These are phyloP conservation scores for Catajapyx aquilonaris DNA, from an alignment of 1,140 invertebrate species.

Conservation along the genomic window DNA sequence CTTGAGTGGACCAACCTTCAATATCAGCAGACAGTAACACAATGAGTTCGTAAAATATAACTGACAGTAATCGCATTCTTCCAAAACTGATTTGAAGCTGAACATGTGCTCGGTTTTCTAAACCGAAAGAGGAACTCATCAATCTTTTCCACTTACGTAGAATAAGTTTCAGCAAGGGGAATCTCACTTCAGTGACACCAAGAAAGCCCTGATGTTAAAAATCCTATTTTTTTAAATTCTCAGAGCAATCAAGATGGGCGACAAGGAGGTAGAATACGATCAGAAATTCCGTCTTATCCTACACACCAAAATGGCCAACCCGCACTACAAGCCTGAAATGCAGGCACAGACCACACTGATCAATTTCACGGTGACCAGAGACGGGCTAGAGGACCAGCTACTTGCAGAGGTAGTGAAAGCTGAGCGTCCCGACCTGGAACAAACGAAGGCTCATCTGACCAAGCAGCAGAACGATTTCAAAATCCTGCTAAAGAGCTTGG, in stretches of 20 bases:
- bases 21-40: no score
- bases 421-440: constrained; percentile 86
- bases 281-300: constrained; percentile 65
- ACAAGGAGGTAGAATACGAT: constrained; percentile 92
- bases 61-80: no score
- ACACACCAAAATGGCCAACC: constrained; percentile 91
- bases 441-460: constrained; percentile 75
- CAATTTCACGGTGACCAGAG: constrained; percentile 93
- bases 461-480: constrained; percentile 95
- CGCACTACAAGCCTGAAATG: constrained; percentile 96
- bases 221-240: constrained; percentile 21
- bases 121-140: no score
- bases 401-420: constrained; percentile 91
- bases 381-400: constrained; percentile 91
- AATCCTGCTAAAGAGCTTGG: constrained; percentile 76
- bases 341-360: constrained; percentile 93
- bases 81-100: no score
- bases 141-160: no score
- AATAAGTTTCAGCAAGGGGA: no score
- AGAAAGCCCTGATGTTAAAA: no score
- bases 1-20: no score
- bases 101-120: no score
- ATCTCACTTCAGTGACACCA: no score
- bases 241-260: constrained; percentile 86
- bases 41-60: no score